phyloP scores from a whole-genome alignment of 2,888 invertebrate genomes.

The Toxonevra muliebris region DNA sequence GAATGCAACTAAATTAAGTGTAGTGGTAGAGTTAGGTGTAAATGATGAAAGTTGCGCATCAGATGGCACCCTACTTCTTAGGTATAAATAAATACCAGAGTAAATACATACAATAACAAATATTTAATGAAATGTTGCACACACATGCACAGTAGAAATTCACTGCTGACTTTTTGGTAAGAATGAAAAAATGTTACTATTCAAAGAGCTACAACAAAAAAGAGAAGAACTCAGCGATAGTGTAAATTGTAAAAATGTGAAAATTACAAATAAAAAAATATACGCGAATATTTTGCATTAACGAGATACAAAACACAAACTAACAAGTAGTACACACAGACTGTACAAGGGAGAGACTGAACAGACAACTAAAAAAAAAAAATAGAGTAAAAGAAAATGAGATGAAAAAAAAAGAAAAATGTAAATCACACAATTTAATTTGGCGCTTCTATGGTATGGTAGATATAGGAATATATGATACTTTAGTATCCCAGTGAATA shows the following conservation, averaged over 20 bases:
- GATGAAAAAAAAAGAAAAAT: conserved; percentile 21
- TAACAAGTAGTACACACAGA: background rate
- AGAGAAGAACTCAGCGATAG: background rate
- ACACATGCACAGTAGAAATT: no score
- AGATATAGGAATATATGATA: no score
- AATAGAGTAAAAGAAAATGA: background rate
- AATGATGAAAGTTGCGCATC: conserved; percentile 22
- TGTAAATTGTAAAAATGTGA: background rate
- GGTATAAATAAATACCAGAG: no score
- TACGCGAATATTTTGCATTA: background rate
- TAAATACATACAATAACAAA: no score
- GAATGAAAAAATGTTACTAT: no score
- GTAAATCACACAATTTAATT: conserved; percentile 48
- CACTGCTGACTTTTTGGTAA: no score
- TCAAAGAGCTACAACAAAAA: no score
- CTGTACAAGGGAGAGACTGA: background rate
- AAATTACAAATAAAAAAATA: background rate
- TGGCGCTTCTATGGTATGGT: conserved; percentile 19
- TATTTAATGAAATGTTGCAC: no score
- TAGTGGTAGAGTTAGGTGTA: no score
- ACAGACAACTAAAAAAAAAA: background rate
- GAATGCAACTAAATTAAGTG: no score
- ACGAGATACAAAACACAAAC: background rate
- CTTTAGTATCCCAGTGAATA: no score
- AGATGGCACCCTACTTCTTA: conserved; percentile 17